Conservation (phyloP, 92 coral and sea anemone genomes). For the Siderastrea siderea region DNA sequence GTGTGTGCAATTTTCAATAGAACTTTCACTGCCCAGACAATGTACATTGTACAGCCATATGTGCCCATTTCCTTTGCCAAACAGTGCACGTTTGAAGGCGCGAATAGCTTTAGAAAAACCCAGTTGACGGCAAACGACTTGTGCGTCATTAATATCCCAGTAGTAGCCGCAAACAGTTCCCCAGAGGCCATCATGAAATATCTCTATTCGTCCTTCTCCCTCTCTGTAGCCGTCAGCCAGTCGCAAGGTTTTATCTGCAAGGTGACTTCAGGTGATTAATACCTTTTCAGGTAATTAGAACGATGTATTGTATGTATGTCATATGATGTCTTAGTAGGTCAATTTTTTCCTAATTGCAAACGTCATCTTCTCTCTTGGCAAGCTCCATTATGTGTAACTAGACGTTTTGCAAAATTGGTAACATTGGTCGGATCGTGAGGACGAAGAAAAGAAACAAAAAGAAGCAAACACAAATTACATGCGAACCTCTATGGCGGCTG, state of each 20-base stretch:
- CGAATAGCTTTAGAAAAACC: conserved; percentile 9
- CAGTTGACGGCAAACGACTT: conserved; percentile 24
- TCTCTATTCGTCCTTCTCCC: conserved; percentile 5
- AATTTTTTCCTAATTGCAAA: too few species aligned
- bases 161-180: conserved; percentile 25
- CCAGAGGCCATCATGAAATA: conserved; percentile 17
- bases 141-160: conserved; percentile 27
- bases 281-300: too few species aligned
- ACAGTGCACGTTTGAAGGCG: background rate
- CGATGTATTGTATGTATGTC: too few species aligned
- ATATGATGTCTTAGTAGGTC: too few species aligned
- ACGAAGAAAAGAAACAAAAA: too few species aligned
- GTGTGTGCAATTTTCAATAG: conserved; percentile 12
- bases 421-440: too few species aligned
- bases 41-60: conserved; percentile 11
- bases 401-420: too few species aligned
- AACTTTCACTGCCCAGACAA: background rate
- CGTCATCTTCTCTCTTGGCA: too few species aligned
- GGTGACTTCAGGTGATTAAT: too few species aligned
- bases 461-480: too few species aligned
- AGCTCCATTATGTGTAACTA: too few species aligned
- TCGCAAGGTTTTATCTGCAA: conserved; percentile 21
- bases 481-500: too few species aligned
- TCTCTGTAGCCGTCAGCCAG: conserved; percentile 16
- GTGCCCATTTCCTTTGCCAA: conserved; percentile 33